These are phyloP conservation scores for Eudasyphora cyanicolor DNA, from an alignment of 2,888 invertebrate species.

Conservation along the genomic window DNA sequence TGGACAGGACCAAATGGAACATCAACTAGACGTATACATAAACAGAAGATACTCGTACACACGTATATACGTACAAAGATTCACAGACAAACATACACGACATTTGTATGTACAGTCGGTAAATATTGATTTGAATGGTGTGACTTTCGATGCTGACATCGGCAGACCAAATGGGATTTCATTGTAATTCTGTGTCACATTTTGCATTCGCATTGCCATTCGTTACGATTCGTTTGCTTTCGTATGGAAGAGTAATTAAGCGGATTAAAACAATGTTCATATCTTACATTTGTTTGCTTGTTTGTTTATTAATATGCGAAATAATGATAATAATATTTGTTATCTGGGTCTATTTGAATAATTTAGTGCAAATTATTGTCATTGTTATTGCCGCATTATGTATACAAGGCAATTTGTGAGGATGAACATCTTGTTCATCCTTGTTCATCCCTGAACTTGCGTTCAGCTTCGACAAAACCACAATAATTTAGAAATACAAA, in stretches of 20 bases:
- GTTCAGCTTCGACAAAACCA: too few species aligned
- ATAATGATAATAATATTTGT: neutral
- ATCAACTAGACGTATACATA: neutral
- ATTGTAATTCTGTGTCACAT: slow-evolving; percentile 10
- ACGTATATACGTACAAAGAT: too few species aligned
- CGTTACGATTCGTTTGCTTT: neutral
- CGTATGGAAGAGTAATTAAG: neutral
- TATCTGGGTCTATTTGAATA: neutral
- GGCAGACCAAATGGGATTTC: neutral
- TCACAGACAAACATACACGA: too few species aligned
- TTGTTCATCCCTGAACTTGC: too few species aligned
- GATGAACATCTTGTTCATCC: too few species aligned
- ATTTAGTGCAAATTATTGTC: too few species aligned
- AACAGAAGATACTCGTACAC: too few species aligned
- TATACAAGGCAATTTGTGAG: too few species aligned
- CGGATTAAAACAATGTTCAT: neutral
- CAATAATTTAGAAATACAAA: too few species aligned
- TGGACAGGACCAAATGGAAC: slow-evolving; percentile 1
- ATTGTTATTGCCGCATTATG: too few species aligned
- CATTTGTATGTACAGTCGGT: too few species aligned
- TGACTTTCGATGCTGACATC: slow-evolving; percentile 14
- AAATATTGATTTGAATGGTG: slow-evolving; percentile 35
- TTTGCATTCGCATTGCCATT: too few species aligned
- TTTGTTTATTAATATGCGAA: neutral
- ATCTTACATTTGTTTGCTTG: neutral